Percentiles rank a stretch among this genome's conserved stretches.
Evolutionary conservation across 2,888 invertebrate species (phyloP).

Genomic region (Hypomecis atomaria): DNA sequence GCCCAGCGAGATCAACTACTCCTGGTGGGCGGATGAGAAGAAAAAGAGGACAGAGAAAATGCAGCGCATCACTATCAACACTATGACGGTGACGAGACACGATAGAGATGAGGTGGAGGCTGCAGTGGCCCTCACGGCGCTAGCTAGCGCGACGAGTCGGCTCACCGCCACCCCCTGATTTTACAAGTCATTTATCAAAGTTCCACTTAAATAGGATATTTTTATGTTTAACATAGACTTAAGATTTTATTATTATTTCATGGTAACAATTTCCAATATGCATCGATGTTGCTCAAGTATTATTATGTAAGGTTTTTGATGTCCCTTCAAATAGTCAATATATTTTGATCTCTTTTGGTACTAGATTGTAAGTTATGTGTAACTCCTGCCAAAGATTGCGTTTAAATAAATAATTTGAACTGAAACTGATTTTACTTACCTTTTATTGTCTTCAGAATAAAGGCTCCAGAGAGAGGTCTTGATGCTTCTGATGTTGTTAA

Average conservation of each 20-base stretch:
- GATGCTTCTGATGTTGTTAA: not conserved
- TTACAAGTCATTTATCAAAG: not conserved
- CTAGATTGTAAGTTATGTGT: constrained; percentile 58
- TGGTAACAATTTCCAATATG: constrained; percentile 32
- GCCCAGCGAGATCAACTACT: constrained; percentile 89
- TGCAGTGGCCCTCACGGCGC: constrained; percentile 88
- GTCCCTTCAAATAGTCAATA: constrained; percentile 54
- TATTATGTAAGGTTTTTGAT: constrained; percentile 54
- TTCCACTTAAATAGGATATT: constrained; percentile 20
- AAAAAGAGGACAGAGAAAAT: constrained; percentile 63
- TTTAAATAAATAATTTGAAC: constrained; percentile 48
- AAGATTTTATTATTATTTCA: constrained; percentile 34
- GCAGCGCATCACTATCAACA: constrained; percentile 59
- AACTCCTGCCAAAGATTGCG: constrained; percentile 73
- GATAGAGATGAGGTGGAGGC: constrained; percentile 91
- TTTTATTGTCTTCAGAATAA: constrained; percentile 27
- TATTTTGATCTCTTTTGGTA: constrained; percentile 74
- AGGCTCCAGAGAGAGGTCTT: no score
- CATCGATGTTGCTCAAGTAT: constrained; percentile 65
- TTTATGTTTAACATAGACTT: constrained; percentile 38
- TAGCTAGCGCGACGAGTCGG: constrained; percentile 81
- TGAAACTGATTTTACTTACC: constrained; percentile 30
- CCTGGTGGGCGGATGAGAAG: constrained; percentile 85
- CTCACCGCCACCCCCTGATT: constrained; percentile 53
- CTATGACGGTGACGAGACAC: constrained; percentile 69